Percentiles rank a stretch among this genome's conserved stretches.
phyloP scores from a whole-genome alignment of 1,140 invertebrate genomes.

The Meloidogyne exigua region DNA sequence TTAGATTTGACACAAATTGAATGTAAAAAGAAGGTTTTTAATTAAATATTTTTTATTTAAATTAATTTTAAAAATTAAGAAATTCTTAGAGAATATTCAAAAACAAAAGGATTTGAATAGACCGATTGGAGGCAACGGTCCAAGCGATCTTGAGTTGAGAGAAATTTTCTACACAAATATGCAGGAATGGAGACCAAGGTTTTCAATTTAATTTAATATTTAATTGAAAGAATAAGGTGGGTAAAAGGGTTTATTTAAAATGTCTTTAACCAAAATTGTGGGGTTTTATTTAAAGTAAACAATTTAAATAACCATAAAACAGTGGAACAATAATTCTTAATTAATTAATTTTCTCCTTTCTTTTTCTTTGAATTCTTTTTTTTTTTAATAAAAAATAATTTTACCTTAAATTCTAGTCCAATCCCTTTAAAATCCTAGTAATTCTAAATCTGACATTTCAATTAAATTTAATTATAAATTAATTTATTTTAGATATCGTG shows the following conservation, averaged over 20 bases:
- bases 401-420: too few species aligned
- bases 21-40: not conserved
- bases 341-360: too few species aligned
- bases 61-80: not conserved
- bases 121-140: constrained; percentile 15
- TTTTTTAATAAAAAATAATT: too few species aligned
- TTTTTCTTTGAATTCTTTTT: too few species aligned
- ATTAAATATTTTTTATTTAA: not conserved
- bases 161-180: constrained; percentile 38
- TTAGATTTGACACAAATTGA: not conserved
- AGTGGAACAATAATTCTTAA: too few species aligned
- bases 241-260: too few species aligned
- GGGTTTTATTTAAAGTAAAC: too few species aligned
- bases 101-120: not conserved
- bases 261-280: too few species aligned
- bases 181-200: constrained; percentile 42
- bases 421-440: too few species aligned
- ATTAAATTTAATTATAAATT: constrained; percentile 10
- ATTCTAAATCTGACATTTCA: too few species aligned
- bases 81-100: not conserved
- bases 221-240: too few species aligned
- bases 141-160: constrained; percentile 24
- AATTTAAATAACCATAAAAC: too few species aligned
- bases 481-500: constrained; percentile 42
- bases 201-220: not conserved